phyloP scores from a whole-genome alignment of 1,140 invertebrate species.

The Pseudoatta argentina region DNA sequence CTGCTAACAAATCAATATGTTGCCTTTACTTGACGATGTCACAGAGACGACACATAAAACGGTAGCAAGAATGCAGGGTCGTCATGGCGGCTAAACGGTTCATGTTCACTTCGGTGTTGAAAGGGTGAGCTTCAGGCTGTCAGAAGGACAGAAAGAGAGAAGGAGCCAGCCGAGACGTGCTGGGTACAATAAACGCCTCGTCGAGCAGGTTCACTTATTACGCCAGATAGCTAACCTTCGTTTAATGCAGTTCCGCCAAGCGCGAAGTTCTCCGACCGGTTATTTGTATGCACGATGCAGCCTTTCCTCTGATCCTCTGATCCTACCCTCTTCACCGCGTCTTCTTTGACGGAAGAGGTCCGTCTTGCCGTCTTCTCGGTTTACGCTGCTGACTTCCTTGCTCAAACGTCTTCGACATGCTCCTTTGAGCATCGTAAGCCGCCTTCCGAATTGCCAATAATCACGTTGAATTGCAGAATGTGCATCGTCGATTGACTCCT shows the following conservation, averaged over 20 bases:
- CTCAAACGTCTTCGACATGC: conserved; percentile 41
- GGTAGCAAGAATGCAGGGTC: conserved; percentile 24
- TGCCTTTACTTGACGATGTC: conserved; percentile 13
- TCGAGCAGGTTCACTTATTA: conserved; percentile 79
- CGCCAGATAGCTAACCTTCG: conserved; percentile 76
- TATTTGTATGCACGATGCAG: conserved; percentile 75
- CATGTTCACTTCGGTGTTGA: conserved; percentile 51
- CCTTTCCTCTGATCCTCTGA: conserved; percentile 72
- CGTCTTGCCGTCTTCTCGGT: conserved; percentile 39
- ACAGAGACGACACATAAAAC: conserved; percentile 27
- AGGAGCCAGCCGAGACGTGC: conserved; percentile 71
- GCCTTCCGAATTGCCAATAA: conserved; percentile 39
- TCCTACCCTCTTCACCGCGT: conserved; percentile 60
- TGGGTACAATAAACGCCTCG: conserved; percentile 79
- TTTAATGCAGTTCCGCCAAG: conserved; percentile 79
- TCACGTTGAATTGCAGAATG: conserved; percentile 36
- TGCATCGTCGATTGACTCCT: neutral
- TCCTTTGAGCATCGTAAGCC: conserved; percentile 54
- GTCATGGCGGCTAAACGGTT: conserved; percentile 60
- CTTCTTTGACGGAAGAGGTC: conserved; percentile 70
- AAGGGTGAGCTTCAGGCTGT: conserved; percentile 55
- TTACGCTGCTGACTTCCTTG: conserved; percentile 41
- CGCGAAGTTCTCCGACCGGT: conserved; percentile 68
- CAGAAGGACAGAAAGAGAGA: conserved; percentile 1
- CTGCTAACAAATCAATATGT: conserved; percentile 19